These are phyloP conservation scores for Lampropteryx suffumata DNA, from an alignment of 2,888 invertebrate species.

Conservation along the genomic window DNA sequence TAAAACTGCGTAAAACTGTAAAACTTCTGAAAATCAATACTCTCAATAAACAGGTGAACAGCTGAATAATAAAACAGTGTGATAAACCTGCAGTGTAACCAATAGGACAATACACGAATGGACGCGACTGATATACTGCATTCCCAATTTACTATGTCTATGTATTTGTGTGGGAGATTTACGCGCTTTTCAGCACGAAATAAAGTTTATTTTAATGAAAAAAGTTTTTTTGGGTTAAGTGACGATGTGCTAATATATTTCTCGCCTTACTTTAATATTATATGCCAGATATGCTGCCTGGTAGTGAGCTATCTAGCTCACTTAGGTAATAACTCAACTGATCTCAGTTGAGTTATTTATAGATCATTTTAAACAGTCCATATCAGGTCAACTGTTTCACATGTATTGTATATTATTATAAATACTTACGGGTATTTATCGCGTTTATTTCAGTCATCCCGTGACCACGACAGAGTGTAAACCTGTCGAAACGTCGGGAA, in stretches of 20 bases:
- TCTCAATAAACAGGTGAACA: conserved; percentile 30
- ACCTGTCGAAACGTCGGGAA: too few relatives aligned
- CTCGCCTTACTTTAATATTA: background rate
- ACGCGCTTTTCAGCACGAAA: conserved; percentile 15
- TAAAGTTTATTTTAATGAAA: conserved; percentile 22
- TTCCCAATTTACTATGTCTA: conserved; percentile 5
- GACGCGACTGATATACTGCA: conserved; percentile 14
- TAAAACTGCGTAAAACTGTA: too few relatives aligned
- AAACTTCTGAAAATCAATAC: conserved; percentile 28
- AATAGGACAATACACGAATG: conserved; percentile 8
- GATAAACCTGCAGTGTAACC: conserved; percentile 27
- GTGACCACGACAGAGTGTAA: too few relatives aligned
- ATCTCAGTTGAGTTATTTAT: too few relatives aligned
- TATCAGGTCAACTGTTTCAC: too few relatives aligned
- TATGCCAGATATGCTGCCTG: too few relatives aligned
- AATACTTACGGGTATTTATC: too few relatives aligned
- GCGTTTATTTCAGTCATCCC: too few relatives aligned
- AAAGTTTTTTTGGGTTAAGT: conserved; percentile 14
- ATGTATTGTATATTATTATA: too few relatives aligned
- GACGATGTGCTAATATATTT: conserved; percentile 6
- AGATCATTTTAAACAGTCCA: too few relatives aligned
- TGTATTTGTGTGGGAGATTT: conserved; percentile 20
- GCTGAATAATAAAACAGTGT: conserved; percentile 30
- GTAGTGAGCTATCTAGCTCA: too few relatives aligned
- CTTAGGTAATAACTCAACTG: too few relatives aligned